A percentile compares a stretch with the other conserved stretches of the same genome.
These are phyloP conservation scores for Oophaga pumilio DNA, from an alignment of 2,113 vertebrate genomes.

Conservation along the genomic window DNA sequence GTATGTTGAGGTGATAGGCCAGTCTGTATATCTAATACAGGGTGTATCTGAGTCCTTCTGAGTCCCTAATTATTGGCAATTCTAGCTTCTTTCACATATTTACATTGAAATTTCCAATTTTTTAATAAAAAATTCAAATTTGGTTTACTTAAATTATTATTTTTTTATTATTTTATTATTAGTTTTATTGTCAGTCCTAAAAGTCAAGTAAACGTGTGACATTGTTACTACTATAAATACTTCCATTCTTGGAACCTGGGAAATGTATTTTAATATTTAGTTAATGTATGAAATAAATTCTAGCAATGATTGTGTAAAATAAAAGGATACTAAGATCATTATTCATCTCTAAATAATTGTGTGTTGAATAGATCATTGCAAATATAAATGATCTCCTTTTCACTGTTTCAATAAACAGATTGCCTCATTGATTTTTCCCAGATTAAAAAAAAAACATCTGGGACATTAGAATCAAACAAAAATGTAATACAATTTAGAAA, in stretches of 20 bases:
- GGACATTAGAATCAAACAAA: constrained; percentile 5
- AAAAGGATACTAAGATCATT: constrained; percentile 19
- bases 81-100: too few species aligned
- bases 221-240: too few species aligned
- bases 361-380: constrained; percentile 38
- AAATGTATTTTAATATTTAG: constrained; percentile 17
- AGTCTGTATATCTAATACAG: too few species aligned
- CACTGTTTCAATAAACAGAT: constrained; percentile 45
- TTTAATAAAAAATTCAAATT: too few species aligned
- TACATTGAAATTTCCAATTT: too few species aligned
- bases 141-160: too few species aligned
- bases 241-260: neutral
- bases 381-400: constrained; percentile 38
- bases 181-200: too few species aligned
- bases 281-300: constrained; percentile 9
- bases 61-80: too few species aligned
- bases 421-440: constrained; percentile 24
- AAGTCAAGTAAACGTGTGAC: too few species aligned
- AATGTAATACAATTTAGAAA: constrained; percentile 13
- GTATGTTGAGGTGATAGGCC: too few species aligned
- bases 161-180: too few species aligned
- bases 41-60: too few species aligned
- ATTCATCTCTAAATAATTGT: constrained; percentile 9
- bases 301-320: constrained; percentile 8
- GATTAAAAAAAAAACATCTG: constrained; percentile 17